Evolutionary conservation across 2,113 vertebrate species (phyloP).

Genomic region (Etia nguti): DNA sequence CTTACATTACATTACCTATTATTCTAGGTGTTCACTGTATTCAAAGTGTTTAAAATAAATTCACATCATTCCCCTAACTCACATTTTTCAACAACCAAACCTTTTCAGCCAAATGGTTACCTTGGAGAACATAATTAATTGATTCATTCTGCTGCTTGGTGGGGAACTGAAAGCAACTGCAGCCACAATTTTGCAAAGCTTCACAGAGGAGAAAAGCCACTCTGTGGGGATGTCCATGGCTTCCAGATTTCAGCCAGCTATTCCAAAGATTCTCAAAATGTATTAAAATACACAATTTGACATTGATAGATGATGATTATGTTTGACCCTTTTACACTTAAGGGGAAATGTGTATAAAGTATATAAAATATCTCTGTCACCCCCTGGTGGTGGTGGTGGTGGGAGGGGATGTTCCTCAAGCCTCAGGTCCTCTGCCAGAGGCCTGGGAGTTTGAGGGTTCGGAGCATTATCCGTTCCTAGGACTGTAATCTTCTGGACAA

Average conservation of each 20-base stretch:
- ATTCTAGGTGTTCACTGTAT: neutral
- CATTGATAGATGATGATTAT: neutral
- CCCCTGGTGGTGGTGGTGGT: neutral
- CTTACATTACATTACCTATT: neutral
- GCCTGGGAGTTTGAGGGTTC: neutral
- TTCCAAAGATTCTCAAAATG: neutral
- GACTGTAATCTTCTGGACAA: neutral
- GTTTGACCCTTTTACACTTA: neutral
- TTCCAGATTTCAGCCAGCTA: neutral
- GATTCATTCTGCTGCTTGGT: neutral
- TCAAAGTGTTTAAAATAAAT: fast-evolving
- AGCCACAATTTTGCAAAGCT: neutral
- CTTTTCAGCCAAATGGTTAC: neutral
- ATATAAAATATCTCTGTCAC: neutral
- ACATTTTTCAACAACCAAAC: neutral
- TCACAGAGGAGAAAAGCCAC: neutral
- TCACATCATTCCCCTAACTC: neutral
- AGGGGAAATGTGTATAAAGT: neutral
- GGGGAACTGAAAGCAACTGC: neutral
- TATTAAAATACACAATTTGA: neutral
- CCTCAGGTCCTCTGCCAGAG: neutral
- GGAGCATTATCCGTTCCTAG: neutral
- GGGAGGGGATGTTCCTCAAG: neutral
- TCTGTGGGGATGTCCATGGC: neutral
- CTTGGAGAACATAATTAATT: neutral